A percentile compares a stretch with the other conserved stretches of the same genome.
Evolutionary conservation across 2,888 invertebrate genomes (phyloP).

Genomic region (Drosophila paramelanica): DNA sequence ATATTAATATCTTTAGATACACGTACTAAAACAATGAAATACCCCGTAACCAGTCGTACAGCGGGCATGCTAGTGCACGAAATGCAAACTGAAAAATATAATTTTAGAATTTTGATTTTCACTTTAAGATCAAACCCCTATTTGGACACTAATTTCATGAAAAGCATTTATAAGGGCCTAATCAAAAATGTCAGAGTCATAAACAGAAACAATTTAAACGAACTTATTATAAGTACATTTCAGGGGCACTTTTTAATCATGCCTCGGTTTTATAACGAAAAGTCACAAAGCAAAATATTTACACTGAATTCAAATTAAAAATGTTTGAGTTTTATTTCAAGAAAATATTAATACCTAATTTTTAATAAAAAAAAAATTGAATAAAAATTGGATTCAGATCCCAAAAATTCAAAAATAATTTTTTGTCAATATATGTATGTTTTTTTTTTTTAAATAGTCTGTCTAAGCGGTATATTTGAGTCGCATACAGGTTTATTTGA

Average conservation of each 20-base stretch:
- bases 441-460: background rate
- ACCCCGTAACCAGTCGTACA: background rate
- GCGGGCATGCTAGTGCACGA: background rate
- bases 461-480: conserved; percentile 1
- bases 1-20: conserved; percentile 45
- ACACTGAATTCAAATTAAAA: too few species aligned
- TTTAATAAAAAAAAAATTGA: too few species aligned
- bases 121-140: background rate
- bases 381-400: too few species aligned
- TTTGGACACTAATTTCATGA: background rate
- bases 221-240: background rate
- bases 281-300: too few species aligned
- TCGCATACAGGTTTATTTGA: background rate
- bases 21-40: conserved; percentile 12
- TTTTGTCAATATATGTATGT: too few species aligned
- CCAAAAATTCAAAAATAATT: too few species aligned
- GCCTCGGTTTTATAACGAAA: too few species aligned
- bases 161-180: background rate
- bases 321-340: too few species aligned
- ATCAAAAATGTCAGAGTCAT: background rate
- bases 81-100: background rate
- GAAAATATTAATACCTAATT: too few species aligned
- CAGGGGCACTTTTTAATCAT: too few species aligned
- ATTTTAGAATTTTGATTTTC: background rate
- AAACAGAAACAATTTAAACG: background rate